These are phyloP conservation scores for Podarcis muralis DNA, from an alignment of 2,113 vertebrate genomes.

Conservation along the genomic window DNA sequence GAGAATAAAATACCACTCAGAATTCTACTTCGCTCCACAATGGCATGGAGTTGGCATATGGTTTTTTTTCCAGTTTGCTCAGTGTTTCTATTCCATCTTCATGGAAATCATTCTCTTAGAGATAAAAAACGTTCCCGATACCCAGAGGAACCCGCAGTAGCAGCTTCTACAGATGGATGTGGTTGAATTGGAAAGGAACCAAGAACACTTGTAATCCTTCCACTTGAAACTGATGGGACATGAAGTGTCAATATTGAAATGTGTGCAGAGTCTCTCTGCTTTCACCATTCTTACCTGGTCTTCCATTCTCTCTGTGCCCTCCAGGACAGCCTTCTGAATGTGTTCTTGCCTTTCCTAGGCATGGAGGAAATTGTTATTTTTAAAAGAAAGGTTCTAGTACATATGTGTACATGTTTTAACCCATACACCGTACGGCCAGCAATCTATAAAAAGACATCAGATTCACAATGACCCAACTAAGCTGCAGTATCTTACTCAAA, in stretches of 20 bases:
- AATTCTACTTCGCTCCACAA: constrained; percentile 49
- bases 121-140: constrained; percentile 11
- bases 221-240: neutral
- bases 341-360: constrained; percentile 80
- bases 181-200: neutral
- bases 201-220: neutral
- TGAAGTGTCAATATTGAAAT: neutral
- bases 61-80: too few species aligned
- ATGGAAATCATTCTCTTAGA: constrained; percentile 16
- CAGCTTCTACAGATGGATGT: neutral
- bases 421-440: too few species aligned
- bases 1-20: constrained; percentile 35
- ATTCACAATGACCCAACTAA: too few species aligned
- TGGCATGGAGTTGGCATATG: neutral
- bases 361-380: too few species aligned
- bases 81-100: too few species aligned
- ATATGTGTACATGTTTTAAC: too few species aligned
- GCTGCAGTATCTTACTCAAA: too few species aligned
- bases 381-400: too few species aligned
- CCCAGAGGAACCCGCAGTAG: neutral
- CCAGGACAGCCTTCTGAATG: constrained; percentile 80
- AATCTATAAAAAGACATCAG: too few species aligned
- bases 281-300: constrained; percentile 73
- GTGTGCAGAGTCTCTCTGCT: neutral
- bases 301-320: constrained; percentile 81